phyloP scores from a whole-genome alignment of 2,888 invertebrate genomes.

The Himalopsyche anomala region DNA sequence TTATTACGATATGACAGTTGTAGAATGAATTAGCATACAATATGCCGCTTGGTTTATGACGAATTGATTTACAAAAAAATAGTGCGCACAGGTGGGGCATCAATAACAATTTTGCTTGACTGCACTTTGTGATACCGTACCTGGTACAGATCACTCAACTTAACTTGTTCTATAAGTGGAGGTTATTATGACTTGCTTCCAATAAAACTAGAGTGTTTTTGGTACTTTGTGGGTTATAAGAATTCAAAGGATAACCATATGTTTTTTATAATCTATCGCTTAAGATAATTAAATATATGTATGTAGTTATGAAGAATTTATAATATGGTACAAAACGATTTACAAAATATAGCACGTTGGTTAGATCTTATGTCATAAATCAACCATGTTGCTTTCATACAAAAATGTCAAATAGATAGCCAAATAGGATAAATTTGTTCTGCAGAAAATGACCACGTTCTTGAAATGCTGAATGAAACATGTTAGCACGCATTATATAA shows the following conservation, averaged over 20 bases:
- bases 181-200: slow-evolving; percentile 6
- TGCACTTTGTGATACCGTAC: neutral
- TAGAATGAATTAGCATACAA: slow-evolving; percentile 11
- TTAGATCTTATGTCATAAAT: too few species aligned
- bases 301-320: too few species aligned
- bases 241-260: neutral
- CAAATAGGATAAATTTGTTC: too few species aligned
- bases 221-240: neutral
- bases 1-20: slow-evolving; percentile 49
- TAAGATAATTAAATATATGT: too few species aligned
- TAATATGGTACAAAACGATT: too few species aligned
- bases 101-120: neutral
- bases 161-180: neutral
- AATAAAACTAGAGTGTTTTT: neutral
- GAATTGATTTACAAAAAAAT: slow-evolving; percentile 39
- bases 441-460: too few species aligned
- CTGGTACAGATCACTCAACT: slow-evolving; percentile 10
- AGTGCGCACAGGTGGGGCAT: neutral
- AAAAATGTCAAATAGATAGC: too few species aligned
- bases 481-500: too few species aligned
- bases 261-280: too few species aligned
- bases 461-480: too few species aligned
- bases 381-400: too few species aligned
- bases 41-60: slow-evolving; percentile 44
- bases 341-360: too few species aligned